Base-by-base conservation (phyloP, 2,888 invertebrate species). In the Volucella bombylans region DNA sequence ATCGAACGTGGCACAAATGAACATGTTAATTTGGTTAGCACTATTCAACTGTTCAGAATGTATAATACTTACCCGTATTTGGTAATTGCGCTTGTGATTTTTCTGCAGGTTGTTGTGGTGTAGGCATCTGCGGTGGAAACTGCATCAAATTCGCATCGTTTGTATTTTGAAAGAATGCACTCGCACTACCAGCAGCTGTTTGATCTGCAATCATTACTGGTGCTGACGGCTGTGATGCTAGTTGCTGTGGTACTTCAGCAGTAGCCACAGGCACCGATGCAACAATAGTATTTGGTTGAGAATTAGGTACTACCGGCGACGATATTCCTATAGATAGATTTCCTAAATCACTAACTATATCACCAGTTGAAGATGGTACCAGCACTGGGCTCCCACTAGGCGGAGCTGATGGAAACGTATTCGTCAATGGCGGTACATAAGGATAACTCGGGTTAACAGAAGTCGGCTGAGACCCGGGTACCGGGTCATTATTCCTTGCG, bases 401-500 rank as follows among this genome's bases (percentile, higher is more conserved):
- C 39, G 68, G 38, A 2, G 67, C 65, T 47, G 15, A 15, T 0
- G 87, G 87, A 81, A 92, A 92, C 4, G 90, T 91, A 83, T 90
- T 92, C 10, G 90, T 90, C 74, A 92, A 87, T 14, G 92, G 92
- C 47, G 92, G 92, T 86, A 92, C 92, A 87, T 91, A 92, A 68
- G 92, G 91, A 87, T 90, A 88, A 64, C 91, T 89, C 14, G 91
- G 90, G 72, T 87, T 87, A 12, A 87, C 79, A 9, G 86, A 81
- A 55, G 87, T 86, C 55, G 86, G 57, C 49, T 86, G 74, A 41
- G 85, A 61, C 1, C 9, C 50, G n/a, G 77, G 65, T 14, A 73
- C 31, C 10, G 67, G 11, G 18, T 83, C 77, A 0, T 11, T 6
- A 0, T 41, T 38, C 8, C 69, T 74, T 1, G 74, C 50, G 1